phyloP scores from a whole-genome alignment of 2,888 invertebrate genomes.

The Stenchaetothrips biformis region DNA sequence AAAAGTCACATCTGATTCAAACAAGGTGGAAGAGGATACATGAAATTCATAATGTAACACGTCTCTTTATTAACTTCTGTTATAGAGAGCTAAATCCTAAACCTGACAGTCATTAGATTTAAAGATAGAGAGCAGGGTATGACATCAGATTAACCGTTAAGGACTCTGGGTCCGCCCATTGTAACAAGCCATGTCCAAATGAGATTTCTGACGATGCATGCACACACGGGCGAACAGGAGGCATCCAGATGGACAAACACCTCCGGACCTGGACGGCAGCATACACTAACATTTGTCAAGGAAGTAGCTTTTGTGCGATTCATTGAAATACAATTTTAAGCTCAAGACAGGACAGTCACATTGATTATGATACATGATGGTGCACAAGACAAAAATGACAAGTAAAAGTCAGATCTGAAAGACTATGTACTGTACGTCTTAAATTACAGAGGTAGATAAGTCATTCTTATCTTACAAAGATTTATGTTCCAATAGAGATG shows the following conservation, averaged over 20 bases:
- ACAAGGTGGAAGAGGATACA: background rate
- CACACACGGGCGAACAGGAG: too few relatives aligned
- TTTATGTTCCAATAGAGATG: background rate
- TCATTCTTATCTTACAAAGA: background rate
- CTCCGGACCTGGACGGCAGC: too few relatives aligned
- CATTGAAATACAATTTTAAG: too few relatives aligned
- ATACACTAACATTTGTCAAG: too few relatives aligned
- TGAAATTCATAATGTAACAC: background rate
- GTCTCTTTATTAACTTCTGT: background rate
- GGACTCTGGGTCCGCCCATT: too few relatives aligned
- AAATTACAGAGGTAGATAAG: background rate
- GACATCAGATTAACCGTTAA: too few relatives aligned
- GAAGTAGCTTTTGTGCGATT: too few relatives aligned
- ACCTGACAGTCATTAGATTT: background rate
- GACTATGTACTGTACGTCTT: background rate
- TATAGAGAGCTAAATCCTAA: background rate
- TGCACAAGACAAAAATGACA: too few relatives aligned
- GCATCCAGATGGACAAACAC: too few relatives aligned
- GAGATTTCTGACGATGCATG: too few relatives aligned
- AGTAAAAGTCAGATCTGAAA: background rate
- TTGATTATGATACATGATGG: too few relatives aligned
- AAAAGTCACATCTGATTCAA: background rate
- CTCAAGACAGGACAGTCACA: background rate
- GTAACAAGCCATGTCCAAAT: too few relatives aligned
- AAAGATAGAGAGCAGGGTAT: constrained; percentile 1